phyloP scores from a whole-genome alignment of 2,113 vertebrate genomes.

The Megalops atlanticus region DNA sequence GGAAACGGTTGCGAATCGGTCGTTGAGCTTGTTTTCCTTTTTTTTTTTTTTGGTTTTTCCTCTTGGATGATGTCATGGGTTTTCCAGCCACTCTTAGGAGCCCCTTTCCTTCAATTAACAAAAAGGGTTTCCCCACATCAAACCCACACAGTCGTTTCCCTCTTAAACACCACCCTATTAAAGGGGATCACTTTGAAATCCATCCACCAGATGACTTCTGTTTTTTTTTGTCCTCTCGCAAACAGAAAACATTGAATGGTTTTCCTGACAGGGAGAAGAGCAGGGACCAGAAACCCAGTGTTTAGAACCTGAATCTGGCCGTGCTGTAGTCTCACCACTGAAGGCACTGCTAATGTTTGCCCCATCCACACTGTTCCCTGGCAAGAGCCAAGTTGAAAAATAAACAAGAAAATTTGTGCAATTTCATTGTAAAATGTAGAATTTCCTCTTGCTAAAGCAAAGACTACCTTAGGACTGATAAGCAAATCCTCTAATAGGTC shows the following conservation, averaged over 20 bases:
- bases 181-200: slow-evolving; percentile 43
- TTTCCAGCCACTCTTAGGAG: slow-evolving; percentile 57
- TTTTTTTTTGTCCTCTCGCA: slow-evolving; percentile 15
- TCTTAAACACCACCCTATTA: slow-evolving; percentile 38
- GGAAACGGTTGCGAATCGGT: slow-evolving; percentile 69
- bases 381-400: slow-evolving; percentile 31
- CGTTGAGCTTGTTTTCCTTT: slow-evolving; percentile 60
- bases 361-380: slow-evolving; percentile 62
- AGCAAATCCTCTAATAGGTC: neutral
- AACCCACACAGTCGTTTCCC: slow-evolving; percentile 51
- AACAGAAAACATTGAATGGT: slow-evolving; percentile 23
- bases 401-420: slow-evolving; percentile 24
- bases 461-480: slow-evolving; percentile 5
- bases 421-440: slow-evolving; percentile 23
- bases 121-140: slow-evolving; percentile 67
- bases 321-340: slow-evolving; percentile 67
- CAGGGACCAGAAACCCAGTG: slow-evolving; percentile 52
- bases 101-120: slow-evolving; percentile 56
- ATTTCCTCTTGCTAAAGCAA: slow-evolving; percentile 18
- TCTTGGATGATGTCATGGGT: slow-evolving; percentile 58
- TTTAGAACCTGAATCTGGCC: slow-evolving; percentile 70
- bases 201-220: slow-evolving; percentile 51
- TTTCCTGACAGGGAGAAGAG: slow-evolving; percentile 24
- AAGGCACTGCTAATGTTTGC: slow-evolving; percentile 76
- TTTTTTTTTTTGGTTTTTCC: slow-evolving; percentile 52